phyloP scores from a whole-genome alignment of 2,888 invertebrate species.

The Hololepta plana region DNA sequence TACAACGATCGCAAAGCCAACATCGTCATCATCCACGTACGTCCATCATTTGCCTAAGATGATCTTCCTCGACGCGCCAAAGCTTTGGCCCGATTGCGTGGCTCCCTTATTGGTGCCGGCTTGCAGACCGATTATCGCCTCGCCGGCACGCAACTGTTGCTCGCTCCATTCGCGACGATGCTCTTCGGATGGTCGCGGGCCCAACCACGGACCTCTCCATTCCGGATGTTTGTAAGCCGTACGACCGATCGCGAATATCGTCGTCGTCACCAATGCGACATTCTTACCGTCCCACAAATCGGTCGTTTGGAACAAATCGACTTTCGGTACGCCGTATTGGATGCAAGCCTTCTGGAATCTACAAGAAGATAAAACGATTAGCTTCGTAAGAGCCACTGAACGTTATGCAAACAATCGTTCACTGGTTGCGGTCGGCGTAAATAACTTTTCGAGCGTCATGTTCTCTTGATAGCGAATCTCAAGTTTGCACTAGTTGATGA shows the following conservation, averaged over 20 bases:
- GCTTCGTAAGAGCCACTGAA: too few species aligned
- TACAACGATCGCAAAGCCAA: neutral
- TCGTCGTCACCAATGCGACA: constrained; percentile 70
- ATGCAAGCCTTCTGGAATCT: constrained; percentile 71
- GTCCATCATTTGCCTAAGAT: constrained; percentile 58
- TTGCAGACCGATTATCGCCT: constrained; percentile 71
- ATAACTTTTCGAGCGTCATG: too few species aligned
- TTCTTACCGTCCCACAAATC: constrained; percentile 86
- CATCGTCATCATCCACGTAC: too few species aligned
- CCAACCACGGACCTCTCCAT: constrained; percentile 65
- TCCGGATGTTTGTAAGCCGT: constrained; percentile 73
- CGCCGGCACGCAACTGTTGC: constrained; percentile 65
- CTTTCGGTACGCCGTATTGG: constrained; percentile 68
- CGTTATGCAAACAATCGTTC: too few species aligned
- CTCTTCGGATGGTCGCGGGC: constrained; percentile 74
- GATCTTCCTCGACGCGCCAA: constrained; percentile 70
- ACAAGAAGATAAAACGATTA: constrained; percentile 13
- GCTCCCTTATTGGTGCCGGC: constrained; percentile 76
- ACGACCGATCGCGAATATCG: constrained; percentile 75
- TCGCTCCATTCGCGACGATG: constrained; percentile 67
- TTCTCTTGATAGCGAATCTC: constrained; percentile 15
- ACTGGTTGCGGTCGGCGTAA: too few species aligned
- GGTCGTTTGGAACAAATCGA: constrained; percentile 79
- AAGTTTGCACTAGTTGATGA: constrained; percentile 25
- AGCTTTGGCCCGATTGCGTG: constrained; percentile 70